phyloP scores from a whole-genome alignment of 1,140 invertebrate species.

The Cyclina sinensis region DNA sequence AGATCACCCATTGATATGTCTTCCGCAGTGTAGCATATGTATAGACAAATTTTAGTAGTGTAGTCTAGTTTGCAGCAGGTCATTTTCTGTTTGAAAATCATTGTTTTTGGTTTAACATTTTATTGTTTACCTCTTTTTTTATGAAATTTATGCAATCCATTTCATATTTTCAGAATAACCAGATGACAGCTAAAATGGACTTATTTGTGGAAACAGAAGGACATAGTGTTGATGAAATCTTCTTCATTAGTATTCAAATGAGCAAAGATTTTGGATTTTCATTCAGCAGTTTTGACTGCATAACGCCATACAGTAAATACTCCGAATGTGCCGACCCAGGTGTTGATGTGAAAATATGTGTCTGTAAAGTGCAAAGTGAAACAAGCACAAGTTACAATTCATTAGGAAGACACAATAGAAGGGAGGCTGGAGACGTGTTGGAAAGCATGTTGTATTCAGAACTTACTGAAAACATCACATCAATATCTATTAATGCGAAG shows the following conservation, averaged over 20 bases:
- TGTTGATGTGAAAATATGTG: slow-evolving; percentile 76
- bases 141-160: too few species aligned
- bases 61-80: too few species aligned
- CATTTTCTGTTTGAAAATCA: too few species aligned
- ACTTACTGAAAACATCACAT: neutral
- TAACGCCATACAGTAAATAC: slow-evolving; percentile 75
- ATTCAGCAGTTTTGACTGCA: slow-evolving; percentile 73
- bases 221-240: slow-evolving; percentile 66
- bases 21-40: too few species aligned
- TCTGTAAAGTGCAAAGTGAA: slow-evolving; percentile 68
- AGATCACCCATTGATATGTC: too few species aligned
- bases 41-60: too few species aligned
- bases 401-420: neutral
- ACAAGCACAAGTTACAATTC: neutral
- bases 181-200: slow-evolving; percentile 73
- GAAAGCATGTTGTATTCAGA: neutral
- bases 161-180: slow-evolving; percentile 71
- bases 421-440: neutral
- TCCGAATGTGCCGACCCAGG: slow-evolving; percentile 73
- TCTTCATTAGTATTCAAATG: slow-evolving; percentile 73
- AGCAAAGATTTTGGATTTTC: slow-evolving; percentile 6
- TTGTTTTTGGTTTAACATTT: too few species aligned
- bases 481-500: neutral
- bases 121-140: too few species aligned
- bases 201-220: slow-evolving; percentile 57